phyloP scores from a whole-genome alignment of 2,113 vertebrate genomes.

The Euleptes europaea region DNA sequence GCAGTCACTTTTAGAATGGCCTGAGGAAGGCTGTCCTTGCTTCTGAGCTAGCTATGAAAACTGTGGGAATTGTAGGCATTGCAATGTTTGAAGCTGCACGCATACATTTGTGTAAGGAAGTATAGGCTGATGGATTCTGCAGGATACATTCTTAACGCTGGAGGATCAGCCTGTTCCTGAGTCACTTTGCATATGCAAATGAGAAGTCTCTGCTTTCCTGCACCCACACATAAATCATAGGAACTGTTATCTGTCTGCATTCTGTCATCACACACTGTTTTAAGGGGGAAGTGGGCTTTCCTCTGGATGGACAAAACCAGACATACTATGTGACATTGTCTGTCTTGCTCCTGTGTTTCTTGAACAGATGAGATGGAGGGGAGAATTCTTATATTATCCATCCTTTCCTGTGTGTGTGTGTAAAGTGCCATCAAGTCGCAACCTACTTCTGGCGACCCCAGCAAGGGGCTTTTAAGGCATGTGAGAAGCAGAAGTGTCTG shows the following conservation, averaged over 20 bases:
- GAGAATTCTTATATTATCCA: neutral
- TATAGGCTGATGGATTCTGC: neutral
- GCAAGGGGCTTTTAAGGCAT: too few relatives aligned
- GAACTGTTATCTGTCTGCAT: slow-evolving; percentile 39
- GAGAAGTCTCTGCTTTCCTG: neutral
- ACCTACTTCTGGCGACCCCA: too few relatives aligned
- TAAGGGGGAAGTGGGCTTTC: neutral
- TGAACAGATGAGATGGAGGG: neutral
- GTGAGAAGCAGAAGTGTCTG: too few relatives aligned
- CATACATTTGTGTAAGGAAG: neutral
- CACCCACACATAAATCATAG: neutral
- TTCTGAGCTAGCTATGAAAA: neutral
- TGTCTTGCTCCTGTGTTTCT: neutral
- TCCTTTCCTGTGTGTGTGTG: neutral
- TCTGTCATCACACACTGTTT: neutral
- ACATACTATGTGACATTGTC: neutral
- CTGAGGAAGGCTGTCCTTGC: neutral
- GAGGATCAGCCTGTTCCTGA: slow-evolving; percentile 1
- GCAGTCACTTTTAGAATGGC: neutral
- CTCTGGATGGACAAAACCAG: neutral
- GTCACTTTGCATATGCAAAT: neutral
- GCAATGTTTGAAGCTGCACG: neutral
- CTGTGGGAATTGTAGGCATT: neutral
- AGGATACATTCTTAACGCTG: neutral
- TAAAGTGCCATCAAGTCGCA: too few relatives aligned